Conservation (phyloP, 2,888 invertebrate species). For the Cryptus viduatorius region DNA sequence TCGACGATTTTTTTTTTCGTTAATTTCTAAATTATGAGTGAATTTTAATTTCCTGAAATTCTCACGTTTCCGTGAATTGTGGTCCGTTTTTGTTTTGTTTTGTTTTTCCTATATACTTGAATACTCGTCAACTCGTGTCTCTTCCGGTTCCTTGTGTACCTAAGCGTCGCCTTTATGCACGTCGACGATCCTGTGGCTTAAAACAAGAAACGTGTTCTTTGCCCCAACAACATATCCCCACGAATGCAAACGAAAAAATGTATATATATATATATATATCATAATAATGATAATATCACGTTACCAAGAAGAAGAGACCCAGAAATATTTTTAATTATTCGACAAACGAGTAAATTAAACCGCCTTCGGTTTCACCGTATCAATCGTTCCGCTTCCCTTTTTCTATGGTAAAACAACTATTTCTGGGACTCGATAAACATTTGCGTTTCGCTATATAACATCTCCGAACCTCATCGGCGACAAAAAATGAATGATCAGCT, state of each 20-base stretch:
- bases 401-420: conserved; percentile 31
- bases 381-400: neutral
- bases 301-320: conserved; percentile 58
- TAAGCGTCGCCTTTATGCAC: conserved; percentile 33
- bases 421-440: conserved; percentile 57
- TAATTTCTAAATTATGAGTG: neutral
- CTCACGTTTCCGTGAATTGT: conserved; percentile 55
- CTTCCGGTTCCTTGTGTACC: conserved; percentile 42
- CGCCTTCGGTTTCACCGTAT: neutral
- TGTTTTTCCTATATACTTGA: conserved; percentile 36
- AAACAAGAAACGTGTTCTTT: conserved; percentile 64
- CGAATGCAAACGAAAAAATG: conserved; percentile 5
- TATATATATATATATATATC: conserved; percentile 6
- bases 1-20: neutral
- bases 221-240: conserved; percentile 50
- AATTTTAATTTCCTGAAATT: conserved; percentile 4
- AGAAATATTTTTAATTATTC: conserved; percentile 51
- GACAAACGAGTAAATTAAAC: neutral
- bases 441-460: conserved; percentile 23
- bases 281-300: conserved; percentile 45
- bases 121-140: neutral
- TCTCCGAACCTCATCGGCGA: conserved; percentile 56
- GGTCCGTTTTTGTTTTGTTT: conserved; percentile 9
- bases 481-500: conserved; percentile 56
- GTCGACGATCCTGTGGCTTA: conserved; percentile 65